Evolutionary conservation across 2,888 invertebrate species (phyloP), one percentile per base, ranked within the genome.

Genomic region (Platynereis dumerilii): DNA sequence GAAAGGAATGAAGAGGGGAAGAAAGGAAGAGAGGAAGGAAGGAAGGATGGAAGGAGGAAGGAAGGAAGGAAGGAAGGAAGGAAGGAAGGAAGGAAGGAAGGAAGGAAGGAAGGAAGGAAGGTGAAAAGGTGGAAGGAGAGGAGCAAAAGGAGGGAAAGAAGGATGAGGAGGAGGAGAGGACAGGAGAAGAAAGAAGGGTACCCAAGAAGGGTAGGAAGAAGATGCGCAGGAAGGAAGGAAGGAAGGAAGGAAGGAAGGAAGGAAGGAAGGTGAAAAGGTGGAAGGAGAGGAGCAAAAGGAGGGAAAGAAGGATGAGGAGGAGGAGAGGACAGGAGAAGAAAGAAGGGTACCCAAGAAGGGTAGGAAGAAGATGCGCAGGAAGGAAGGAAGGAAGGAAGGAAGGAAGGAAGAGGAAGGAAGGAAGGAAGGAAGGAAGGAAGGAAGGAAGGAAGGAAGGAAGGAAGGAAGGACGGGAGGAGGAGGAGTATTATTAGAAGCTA

Each of bases 251-350:
- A 55, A 24, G n/a, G 28, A n/a, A 27, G 28, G n/a, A 17, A 24
- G 26, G 26, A 27, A n/a, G 28, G 22, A 24, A 27, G 28, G 27
- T 7, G 26, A 26, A n/a, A 17, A 27, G 55, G 22, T 10, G 28
- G 22, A 24, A 27, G 28, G 55, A 55, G 28, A 27, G 55, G 26
- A 26, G 27, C 15, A 55, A 24, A 55, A 17, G 27, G 26, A 24
- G 26, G 26, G 28, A 27, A 24, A 55, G 55, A n/a, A 27, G 27
- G n/a, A 24, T 10, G 22, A 17, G n/a, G 28, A 24, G 26, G 27
- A 27, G 27, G 28, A 55, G 55, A 55, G n/a, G 55, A 55, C 5
- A 24, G 52, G 24, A 24, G 52, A 52, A 17, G 52, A 52, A 17
- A 24, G 24, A 17, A 52, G 24, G n/a, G 52, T 3, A 24, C 7